Evolutionary conservation across 2,797 vertebrate species (phyloP).

Genomic region (Acanthurus tractus): DNA sequence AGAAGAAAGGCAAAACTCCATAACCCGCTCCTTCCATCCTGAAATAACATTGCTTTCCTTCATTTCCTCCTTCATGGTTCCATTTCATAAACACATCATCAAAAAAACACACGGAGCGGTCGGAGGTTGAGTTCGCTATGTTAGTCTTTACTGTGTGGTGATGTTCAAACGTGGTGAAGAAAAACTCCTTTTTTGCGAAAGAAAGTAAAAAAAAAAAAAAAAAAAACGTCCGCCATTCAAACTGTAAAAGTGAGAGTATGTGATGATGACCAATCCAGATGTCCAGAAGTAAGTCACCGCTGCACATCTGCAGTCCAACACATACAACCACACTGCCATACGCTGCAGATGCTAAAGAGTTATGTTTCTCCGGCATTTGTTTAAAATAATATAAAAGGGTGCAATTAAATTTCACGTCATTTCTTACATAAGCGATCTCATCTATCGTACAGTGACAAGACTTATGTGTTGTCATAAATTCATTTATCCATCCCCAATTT

Average conservation of each 20-base stretch:
- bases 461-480: background rate
- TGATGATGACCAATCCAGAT: conserved; percentile 63
- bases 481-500: background rate
- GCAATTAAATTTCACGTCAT: background rate
- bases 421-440: background rate
- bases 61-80: conserved; percentile 32
- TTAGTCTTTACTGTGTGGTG: conserved; percentile 34
- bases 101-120: conserved; percentile 41
- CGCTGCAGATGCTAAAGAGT: conserved; percentile 27
- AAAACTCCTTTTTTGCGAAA: conserved; percentile 32
- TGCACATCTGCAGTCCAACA: conserved; percentile 33
- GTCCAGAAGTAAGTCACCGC: conserved; percentile 33
- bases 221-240: conserved; percentile 30
- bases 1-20: conserved; percentile 9
- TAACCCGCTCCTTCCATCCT: conserved; percentile 1
- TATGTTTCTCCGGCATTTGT: conserved; percentile 4
- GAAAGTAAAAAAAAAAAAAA: background rate
- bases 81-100: conserved; percentile 45
- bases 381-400: conserved; percentile 13
- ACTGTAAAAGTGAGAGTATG: conserved; percentile 30
- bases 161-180: conserved; percentile 28
- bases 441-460: background rate
- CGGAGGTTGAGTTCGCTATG: conserved; percentile 12
- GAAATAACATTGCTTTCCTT: conserved; percentile 31
- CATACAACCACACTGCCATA: conserved; percentile 40